Evolutionary conservation across 2,797 vertebrate genomes (phyloP).

Genomic region (Poecilia gillii): DNA sequence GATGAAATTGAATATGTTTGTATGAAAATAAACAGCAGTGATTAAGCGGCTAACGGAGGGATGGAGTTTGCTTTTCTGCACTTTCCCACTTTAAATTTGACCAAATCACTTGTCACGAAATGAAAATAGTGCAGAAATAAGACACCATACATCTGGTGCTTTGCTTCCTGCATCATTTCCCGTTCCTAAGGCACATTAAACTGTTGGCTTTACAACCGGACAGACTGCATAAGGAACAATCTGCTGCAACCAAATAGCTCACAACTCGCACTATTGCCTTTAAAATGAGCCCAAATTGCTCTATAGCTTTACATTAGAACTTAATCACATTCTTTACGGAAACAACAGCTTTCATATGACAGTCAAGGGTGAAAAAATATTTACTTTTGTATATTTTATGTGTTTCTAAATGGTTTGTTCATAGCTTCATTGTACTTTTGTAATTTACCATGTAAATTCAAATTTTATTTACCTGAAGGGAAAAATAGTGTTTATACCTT

Average conservation of each 20-base stretch:
- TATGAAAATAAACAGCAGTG: slow-evolving; percentile 48
- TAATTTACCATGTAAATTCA: slow-evolving; percentile 6
- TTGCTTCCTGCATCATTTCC: slow-evolving; percentile 53
- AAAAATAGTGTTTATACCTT: neutral
- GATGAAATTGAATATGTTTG: slow-evolving; percentile 15
- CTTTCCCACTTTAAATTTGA: slow-evolving; percentile 54
- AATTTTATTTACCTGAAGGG: slow-evolving; percentile 6
- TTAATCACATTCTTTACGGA: slow-evolving; percentile 71
- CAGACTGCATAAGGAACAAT: slow-evolving; percentile 41
- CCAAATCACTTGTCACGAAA: slow-evolving; percentile 40
- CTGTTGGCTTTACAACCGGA: slow-evolving; percentile 71
- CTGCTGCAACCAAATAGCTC: slow-evolving; percentile 42
- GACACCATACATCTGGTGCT: slow-evolving; percentile 46
- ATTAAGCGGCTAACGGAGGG: slow-evolving; percentile 24
- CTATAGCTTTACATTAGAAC: slow-evolving; percentile 32
- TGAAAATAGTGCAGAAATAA: slow-evolving; percentile 11
- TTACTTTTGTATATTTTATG: neutral
- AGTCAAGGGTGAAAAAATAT: slow-evolving; percentile 17
- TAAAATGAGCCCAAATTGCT: slow-evolving; percentile 53
- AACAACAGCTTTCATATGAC: slow-evolving; percentile 18
- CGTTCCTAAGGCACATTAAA: slow-evolving; percentile 92
- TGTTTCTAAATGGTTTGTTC: slow-evolving; percentile 18
- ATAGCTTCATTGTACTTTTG: slow-evolving; percentile 43
- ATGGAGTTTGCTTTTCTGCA: slow-evolving; percentile 40
- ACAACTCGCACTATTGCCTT: slow-evolving; percentile 57